Base-by-base conservation (phyloP, 2,113 vertebrate genomes). In the Dromas ardeola region DNA sequence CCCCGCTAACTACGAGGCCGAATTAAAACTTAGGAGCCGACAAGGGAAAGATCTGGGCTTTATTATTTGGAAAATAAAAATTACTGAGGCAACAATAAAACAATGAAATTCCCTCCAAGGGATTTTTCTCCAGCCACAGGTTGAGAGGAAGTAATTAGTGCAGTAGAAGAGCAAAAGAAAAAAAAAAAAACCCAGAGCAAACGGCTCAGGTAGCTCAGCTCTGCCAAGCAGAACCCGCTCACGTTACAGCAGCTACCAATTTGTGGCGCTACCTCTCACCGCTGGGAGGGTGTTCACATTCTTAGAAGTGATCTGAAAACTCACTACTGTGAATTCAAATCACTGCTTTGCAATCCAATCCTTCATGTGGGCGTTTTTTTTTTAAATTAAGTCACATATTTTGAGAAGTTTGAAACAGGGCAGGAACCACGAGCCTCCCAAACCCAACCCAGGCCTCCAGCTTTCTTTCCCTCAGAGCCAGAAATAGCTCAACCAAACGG, bases 1-100 rank as follows among this genome's bases (percentile, higher is more conserved):
- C 71, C 82, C 69, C 7, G 36, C 3, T 18, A 45, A 43, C 4
- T 5, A 5, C 0, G 4, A 81, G 43, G 36, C 27, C 2, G 1
- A 93, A 59, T n/a, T 38, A 38, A 74, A 72, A 30, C 22, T 42
- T 32, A 27, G 38, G 23, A 78, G n/a, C 13, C 27, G 12, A 30
- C 23, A 40, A 55, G 34, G 43, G 62, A 26, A 80, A 88, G 23
- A 79, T 15, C 2, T n/a, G 36, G 15, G 61, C 34, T 81, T 88
- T 40, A 14, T 6, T 53, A 15, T 43, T 62, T 1, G 5, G 34
- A 52, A 83, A 90, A 34, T 22, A 21, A 62, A 62, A 29, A 13
- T 21, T 11, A 61, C 16, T 4, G 14, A 67, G 23, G 55, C 15
- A 47, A 43, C 27, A 55, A 38, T 26, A 61, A 61, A 84, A 47